phyloP scores from a whole-genome alignment of 2,888 invertebrate genomes.

The Smittia aterrima region DNA sequence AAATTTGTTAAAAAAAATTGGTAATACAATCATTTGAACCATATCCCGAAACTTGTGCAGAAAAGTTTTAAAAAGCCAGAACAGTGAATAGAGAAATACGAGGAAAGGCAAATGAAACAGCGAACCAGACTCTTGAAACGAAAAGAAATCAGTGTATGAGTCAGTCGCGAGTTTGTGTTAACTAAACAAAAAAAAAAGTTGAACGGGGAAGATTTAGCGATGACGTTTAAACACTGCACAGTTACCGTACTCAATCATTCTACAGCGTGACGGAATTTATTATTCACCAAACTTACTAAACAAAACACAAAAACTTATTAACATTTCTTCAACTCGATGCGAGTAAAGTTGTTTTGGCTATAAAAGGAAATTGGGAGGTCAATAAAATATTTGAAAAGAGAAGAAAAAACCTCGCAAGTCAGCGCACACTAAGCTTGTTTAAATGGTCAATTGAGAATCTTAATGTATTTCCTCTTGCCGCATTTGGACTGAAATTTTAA shows the following conservation, averaged over 20 bases:
- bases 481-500: background rate
- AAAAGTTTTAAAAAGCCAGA: slow-evolving; percentile 19
- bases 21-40: background rate
- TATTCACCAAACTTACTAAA: background rate
- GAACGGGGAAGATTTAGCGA: background rate
- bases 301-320: slow-evolving; percentile 28
- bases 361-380: slow-evolving; percentile 42
- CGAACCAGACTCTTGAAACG: slow-evolving; percentile 16
- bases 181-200: too few relatives aligned
- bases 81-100: background rate
- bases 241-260: background rate
- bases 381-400: slow-evolving; percentile 38
- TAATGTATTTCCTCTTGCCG: slow-evolving; percentile 34
- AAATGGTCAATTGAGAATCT: slow-evolving; percentile 39
- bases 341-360: slow-evolving; percentile 40
- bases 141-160: slow-evolving; percentile 4
- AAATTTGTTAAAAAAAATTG: slow-evolving; percentile 5
- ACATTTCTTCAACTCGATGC: slow-evolving; percentile 30
- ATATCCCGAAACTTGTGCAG: background rate
- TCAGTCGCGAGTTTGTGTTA: background rate
- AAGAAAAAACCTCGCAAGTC: slow-evolving; percentile 7
- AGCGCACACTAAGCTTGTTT: slow-evolving; percentile 1
- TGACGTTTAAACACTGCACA: background rate
- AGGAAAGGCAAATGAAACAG: background rate
- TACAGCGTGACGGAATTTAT: background rate